Base-by-base conservation (phyloP, 2,888 invertebrate genomes). In the Rhabditoides inermis region DNA sequence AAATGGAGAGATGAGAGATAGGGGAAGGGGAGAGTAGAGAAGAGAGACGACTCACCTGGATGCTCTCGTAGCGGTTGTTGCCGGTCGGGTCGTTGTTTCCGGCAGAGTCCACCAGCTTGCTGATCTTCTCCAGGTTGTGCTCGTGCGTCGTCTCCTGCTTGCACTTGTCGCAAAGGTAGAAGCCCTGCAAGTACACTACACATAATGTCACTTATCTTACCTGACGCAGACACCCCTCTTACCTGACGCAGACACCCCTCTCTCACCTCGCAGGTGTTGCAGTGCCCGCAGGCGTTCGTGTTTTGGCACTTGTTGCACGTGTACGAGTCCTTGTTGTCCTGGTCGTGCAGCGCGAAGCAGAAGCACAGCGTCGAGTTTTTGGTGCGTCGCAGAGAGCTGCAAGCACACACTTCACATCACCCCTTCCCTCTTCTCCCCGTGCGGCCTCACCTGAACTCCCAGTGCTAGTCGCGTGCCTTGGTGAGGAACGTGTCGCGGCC, bases 401-500 rank as follows among this genome's bases (percentile, higher is more conserved):
- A n/a, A n/a, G n/a, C n/a, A n/a, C n/a, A n/a, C n/a, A n/a, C n/a
- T n/a, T n/a, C n/a, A n/a, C n/a, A n/a, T n/a, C n/a, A n/a, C 20
- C n/a, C 61, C 51, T 60, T 63, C 18, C 60, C 63, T 50, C 60
- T 51, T 39, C 63, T n/a, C n/a, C n/a, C n/a, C n/a, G n/a, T 62
- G 90, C n/a, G n/a, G n/a, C n/a, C n/a, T n/a, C n/a, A n/a, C n/a
- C 91, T 58, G 81, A 98, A 99, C 81, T 99, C 98, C 80, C 89
- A 94, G 81, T 99, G 98, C 71, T 90, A 88, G 79, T 99, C 98
- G 68, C 98, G 85, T 27, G 95, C 94, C 82, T 94, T 85, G 10
- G 92, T 94, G 18, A 99, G 83, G 82, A 99, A 98, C 59, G 94
- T 94, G 81, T 99, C 98, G 61, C 98, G 86, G 2, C 98, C 95